phyloP scores from a whole-genome alignment of 2,797 vertebrate species.

The Geotrypetes seraphini region DNA sequence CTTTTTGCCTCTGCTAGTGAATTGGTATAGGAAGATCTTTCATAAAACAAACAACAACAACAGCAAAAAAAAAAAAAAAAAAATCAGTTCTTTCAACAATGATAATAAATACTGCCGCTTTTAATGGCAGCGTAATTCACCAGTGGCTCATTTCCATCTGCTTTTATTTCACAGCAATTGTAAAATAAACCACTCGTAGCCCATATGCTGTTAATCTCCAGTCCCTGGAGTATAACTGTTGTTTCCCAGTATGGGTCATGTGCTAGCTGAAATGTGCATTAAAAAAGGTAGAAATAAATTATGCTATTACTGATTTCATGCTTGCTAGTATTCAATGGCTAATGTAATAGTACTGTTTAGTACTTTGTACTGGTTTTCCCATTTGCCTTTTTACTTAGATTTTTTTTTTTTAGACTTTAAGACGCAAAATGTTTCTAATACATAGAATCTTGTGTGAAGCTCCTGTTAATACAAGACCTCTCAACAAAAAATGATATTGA shows the following conservation, averaged over 20 bases:
- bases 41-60: conserved; percentile 1
- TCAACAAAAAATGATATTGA: too few species aligned
- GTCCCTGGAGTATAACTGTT: conserved; percentile 46
- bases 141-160: conserved; percentile 47
- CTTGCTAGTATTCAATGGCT: conserved; percentile 33
- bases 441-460: not conserved
- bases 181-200: conserved; percentile 52
- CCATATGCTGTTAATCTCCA: conserved; percentile 46
- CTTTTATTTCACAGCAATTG: conserved; percentile 53
- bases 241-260: conserved; percentile 42
- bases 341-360: too few species aligned
- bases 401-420: too few species aligned
- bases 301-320: conserved; percentile 17
- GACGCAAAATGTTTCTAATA: too few species aligned
- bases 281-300: conserved; percentile 52
- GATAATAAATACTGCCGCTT: conserved; percentile 47
- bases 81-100: conserved; percentile 7
- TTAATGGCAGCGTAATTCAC: conserved; percentile 45
- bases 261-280: conserved; percentile 42
- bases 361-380: too few species aligned
- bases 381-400: too few species aligned
- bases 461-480: too few species aligned
- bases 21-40: too few species aligned
- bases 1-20: not conserved
- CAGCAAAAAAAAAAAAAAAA: conserved; percentile 4